Evolutionary conservation across 2,888 invertebrate genomes (phyloP).

Genomic region (Dioctria rufipes): DNA sequence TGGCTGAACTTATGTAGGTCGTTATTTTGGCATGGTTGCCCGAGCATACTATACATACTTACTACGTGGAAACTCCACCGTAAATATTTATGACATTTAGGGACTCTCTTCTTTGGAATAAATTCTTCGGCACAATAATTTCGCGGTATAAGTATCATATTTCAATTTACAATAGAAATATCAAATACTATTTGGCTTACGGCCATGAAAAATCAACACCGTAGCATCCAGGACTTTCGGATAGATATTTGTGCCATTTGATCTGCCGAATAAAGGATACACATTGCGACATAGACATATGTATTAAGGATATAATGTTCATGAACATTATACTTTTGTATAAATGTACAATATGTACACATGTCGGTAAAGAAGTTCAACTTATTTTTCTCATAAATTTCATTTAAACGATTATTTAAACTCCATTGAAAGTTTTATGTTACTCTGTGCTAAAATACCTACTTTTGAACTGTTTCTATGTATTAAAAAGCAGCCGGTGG

Average conservation of each 20-base stretch:
- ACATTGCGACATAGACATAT: neutral
- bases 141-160: constrained; percentile 19
- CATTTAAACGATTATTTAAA: constrained; percentile 21
- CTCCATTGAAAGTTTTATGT: constrained; percentile 26
- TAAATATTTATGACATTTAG: neutral
- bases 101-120: neutral
- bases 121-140: constrained; percentile 3
- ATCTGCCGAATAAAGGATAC: neutral
- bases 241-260: constrained; percentile 26
- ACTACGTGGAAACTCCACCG: neutral
- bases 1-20: constrained; percentile 15
- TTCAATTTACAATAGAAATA: constrained; percentile 35
- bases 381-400: constrained; percentile 26
- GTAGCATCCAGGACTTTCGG: constrained; percentile 10
- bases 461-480: constrained; percentile 10
- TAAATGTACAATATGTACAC: neutral
- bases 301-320: neutral
- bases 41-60: neutral
- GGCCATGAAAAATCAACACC: constrained; percentile 31
- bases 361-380: neutral
- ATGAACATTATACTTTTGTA: neutral
- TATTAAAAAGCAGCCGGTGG: neutral
- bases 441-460: neutral
- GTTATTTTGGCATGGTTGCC: neutral
- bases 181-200: constrained; percentile 30